Percentiles rank a stretch among this genome's conserved stretches.
These are phyloP conservation scores for Columba guinea DNA, from an alignment of 2,797 vertebrate species.

Conservation along the genomic window DNA sequence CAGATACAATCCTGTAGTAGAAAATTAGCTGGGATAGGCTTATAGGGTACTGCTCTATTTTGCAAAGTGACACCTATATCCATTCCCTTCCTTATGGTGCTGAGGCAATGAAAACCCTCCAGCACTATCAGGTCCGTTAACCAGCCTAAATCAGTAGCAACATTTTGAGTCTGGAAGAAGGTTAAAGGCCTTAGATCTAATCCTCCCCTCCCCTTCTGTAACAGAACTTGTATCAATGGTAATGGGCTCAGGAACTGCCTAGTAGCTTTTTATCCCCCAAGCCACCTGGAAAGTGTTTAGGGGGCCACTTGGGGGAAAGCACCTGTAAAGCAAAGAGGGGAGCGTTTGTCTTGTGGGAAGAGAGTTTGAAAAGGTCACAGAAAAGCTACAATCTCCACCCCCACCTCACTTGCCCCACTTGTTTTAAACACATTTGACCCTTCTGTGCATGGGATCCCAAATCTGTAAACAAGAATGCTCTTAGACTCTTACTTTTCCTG, in stretches of 20 bases:
- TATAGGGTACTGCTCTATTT: background rate
- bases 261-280: background rate
- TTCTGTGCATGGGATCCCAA: background rate
- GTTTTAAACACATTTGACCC: constrained; percentile 27
- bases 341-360: background rate
- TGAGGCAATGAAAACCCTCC: background rate
- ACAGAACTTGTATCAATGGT: background rate
- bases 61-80: background rate
- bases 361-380: constrained; percentile 1
- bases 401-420: background rate
- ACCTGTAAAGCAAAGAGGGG: background rate
- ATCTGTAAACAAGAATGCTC: constrained; percentile 4
- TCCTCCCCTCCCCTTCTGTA: background rate
- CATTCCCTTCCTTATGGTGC: background rate
- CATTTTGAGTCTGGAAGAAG: background rate
- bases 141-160: background rate
- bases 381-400: background rate
- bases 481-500: background rate
- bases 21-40: background rate
- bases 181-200: background rate
- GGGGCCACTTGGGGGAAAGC: background rate
- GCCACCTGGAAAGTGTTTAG: background rate
- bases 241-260: background rate
- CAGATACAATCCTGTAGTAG: background rate
- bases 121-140: background rate